Conservation (phyloP, 2,888 invertebrate species). For the Microctonus hyperodae region DNA sequence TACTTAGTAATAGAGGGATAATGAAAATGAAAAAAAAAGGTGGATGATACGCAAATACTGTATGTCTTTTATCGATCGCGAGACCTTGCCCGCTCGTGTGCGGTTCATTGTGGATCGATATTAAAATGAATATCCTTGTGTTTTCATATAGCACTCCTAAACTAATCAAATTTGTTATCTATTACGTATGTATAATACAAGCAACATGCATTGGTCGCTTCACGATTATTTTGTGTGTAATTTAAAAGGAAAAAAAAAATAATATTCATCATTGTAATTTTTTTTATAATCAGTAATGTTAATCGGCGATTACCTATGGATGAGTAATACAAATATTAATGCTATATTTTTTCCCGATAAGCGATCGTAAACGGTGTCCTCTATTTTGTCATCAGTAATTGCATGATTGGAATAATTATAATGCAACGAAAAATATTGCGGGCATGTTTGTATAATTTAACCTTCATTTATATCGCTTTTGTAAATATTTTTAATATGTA, state of each 20-base stretch:
- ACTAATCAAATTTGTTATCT: slow-evolving; percentile 17
- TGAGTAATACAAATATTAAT: neutral
- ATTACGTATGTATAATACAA: slow-evolving; percentile 2
- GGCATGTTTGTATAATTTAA: neutral
- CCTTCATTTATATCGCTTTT: neutral
- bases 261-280: neutral
- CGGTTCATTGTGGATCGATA: slow-evolving; percentile 38
- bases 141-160: neutral
- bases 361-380: neutral
- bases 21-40: neutral
- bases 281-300: neutral
- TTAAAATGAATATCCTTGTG: slow-evolving; percentile 34
- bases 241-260: neutral
- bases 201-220: neutral
- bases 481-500: neutral
- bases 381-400: neutral
- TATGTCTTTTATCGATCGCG: slow-evolving; percentile 44
- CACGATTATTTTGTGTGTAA: neutral
- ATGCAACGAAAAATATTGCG: neutral
- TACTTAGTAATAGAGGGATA: neutral
- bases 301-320: neutral
- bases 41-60: slow-evolving; percentile 1
- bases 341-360: neutral
- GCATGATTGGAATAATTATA: neutral
- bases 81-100: slow-evolving; percentile 42